Base-by-base conservation (phyloP, 2,797 vertebrate genomes). In the Cirrhinus molitorella region DNA sequence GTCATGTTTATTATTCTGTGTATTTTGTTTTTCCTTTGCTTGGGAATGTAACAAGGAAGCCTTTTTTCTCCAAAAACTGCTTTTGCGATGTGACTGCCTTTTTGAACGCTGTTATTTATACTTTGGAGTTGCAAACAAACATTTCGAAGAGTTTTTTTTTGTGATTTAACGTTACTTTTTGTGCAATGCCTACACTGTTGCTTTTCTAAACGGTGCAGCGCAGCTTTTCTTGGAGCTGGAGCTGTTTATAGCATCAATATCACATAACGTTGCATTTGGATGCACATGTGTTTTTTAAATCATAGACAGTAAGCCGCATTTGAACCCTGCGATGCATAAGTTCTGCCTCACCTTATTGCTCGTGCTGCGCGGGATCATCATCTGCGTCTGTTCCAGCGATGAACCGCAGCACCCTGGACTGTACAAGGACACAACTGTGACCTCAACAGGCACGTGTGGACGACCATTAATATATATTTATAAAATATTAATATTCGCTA, bases 181-280 rank as follows among this genome's bases (percentile, higher is more conserved):
- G 85, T 73, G 65, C 76, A 87, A 85, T 87, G 88, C 28, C 43
- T 75, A 40, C 85, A 66, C 28, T 90, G 16, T 82, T 91, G 89
- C 86, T 81, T 49, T 91, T 88, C 86, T 90, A 45, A 80, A 65
- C 23, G 65, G 28, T 17, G 28, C 21, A 23, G 17, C 21, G 47
- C 1, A 70, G 70, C 25, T 86, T 66, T 55, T 47, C 59, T 51
- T 43, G 77, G 59, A 73, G 77, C 77, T 67, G 84, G 84, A 31
- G 80, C 90, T 87, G 82, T 84, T 90, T 87, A 91, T 93, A 93
- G 91, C 73, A 89, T 88, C 90, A 81, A 86, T 89, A 91, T 93
- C 90, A 86, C 83, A 78, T 91, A 72, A 89, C 90, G 74, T 77
- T 83, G 87, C 68, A 66, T 43, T 70, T 47, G 63, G 77, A 81